phyloP scores from a whole-genome alignment of 2,797 vertebrate genomes.

The Simalia tracyae region DNA sequence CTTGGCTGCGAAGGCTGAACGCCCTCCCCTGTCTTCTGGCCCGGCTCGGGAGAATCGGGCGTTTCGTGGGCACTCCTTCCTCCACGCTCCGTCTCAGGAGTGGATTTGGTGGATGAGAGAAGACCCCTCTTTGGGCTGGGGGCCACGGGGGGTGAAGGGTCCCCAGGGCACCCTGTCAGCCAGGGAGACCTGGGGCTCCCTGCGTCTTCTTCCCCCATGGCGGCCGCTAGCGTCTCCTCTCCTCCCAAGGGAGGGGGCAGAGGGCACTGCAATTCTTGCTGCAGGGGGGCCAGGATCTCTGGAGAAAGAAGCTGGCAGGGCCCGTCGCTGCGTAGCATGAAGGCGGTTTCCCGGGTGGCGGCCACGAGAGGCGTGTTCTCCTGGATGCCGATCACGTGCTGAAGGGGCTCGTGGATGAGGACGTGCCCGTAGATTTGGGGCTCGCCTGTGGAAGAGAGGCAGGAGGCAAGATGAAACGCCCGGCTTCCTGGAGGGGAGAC shows the following conservation, averaged over 20 bases:
- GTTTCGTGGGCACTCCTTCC: neutral
- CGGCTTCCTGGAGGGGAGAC: neutral
- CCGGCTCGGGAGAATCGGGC: neutral
- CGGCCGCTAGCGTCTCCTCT: neutral
- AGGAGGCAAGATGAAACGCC: neutral
- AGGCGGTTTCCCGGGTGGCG: slow-evolving; percentile 62
- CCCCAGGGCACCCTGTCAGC: fast-evolving
- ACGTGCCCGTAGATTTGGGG: slow-evolving; percentile 72
- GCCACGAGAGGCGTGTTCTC: slow-evolving; percentile 69
- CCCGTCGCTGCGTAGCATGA: slow-evolving; percentile 26
- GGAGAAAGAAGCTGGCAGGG: slow-evolving; percentile 30
- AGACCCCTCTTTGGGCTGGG: no score
- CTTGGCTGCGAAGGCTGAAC: neutral
- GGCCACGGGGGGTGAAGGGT: fast-evolving
- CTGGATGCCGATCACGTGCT: slow-evolving; percentile 64
- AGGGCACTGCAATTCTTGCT: neutral
- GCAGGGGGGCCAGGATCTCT: neutral
- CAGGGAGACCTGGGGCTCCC: neutral
- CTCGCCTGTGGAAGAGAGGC: slow-evolving; percentile 43
- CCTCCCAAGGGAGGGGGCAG: fast-evolving
- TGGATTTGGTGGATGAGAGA: neutral
- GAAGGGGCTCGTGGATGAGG: slow-evolving; percentile 73
- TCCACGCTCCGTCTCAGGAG: neutral
- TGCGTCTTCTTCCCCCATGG: neutral
- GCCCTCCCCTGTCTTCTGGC: neutral